Evolutionary conservation across 2,888 invertebrate species (phyloP).

Genomic region (Tachina fera): DNA sequence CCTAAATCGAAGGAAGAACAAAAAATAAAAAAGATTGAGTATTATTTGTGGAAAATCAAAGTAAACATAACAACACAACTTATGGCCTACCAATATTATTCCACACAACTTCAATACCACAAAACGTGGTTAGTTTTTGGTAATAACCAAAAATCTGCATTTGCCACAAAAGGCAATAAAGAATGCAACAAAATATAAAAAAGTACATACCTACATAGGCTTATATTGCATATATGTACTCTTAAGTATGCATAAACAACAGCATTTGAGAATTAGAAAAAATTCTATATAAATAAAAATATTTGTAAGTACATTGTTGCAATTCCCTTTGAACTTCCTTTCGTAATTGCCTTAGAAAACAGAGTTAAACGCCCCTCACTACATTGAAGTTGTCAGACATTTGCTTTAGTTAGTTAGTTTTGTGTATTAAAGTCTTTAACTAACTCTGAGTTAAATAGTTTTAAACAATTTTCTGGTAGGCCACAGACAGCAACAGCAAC

Average conservation of each 20-base stretch:
- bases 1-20: constrained; percentile 44
- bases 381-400: neutral
- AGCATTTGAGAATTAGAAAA: neutral
- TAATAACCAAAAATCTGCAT: constrained; percentile 82
- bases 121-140: constrained; percentile 82
- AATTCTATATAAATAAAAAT: neutral
- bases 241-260: neutral
- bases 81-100: constrained; percentile 82
- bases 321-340: neutral
- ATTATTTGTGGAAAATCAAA: constrained; percentile 70
- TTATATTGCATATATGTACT: neutral
- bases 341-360: neutral
- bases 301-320: too few species aligned
- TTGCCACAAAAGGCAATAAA: constrained; percentile 76
- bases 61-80: constrained; percentile 73
- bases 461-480: constrained; percentile 72
- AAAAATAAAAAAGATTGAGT: constrained; percentile 33
- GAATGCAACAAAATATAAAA: constrained; percentile 49
- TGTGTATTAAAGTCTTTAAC: constrained; percentile 26
- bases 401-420: constrained; percentile 11
- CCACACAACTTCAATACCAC: constrained; percentile 82
- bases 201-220: neutral
- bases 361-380: constrained; percentile 14
- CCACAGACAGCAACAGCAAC: constrained; percentile 65
- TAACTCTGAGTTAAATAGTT: constrained; percentile 71